phyloP scores from a whole-genome alignment of 92 coral and sea anemone species.

The Scolanthus callimorphus region DNA sequence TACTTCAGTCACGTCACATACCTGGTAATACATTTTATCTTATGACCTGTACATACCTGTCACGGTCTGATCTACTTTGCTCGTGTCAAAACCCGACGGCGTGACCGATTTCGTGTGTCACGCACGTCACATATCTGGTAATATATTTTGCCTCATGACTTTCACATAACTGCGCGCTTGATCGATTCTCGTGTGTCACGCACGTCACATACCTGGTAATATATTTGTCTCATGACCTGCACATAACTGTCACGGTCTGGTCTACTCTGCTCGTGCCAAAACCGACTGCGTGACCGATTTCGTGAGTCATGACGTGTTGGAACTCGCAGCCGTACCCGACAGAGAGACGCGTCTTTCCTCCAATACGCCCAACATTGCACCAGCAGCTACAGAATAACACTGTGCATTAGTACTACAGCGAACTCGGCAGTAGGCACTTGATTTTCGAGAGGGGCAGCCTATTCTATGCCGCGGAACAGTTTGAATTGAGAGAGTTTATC shows the following conservation, averaged over 20 bases:
- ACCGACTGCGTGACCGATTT: slow-evolving; percentile 92
- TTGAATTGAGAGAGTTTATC: no score
- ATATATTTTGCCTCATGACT: background rate
- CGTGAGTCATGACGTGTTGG: slow-evolving; percentile 92
- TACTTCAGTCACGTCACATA: background rate
- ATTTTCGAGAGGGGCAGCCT: no score
- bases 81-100: no score
- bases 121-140: background rate
- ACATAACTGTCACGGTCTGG: slow-evolving; percentile 88
- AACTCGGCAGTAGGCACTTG: no score
- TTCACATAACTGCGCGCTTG: background rate
- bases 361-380: slow-evolving; percentile 84
- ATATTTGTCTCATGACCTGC: slow-evolving; percentile 49
- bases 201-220: slow-evolving; percentile 51
- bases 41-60: background rate
- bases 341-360: slow-evolving; percentile 65
- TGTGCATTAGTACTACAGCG: no score
- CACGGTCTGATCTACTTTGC: background rate
- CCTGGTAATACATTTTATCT: background rate
- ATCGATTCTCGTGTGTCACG: background rate
- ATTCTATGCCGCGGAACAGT: no score
- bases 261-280: slow-evolving; percentile 95
- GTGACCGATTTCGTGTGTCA: background rate
- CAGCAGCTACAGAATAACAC: no score
- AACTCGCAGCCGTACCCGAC: slow-evolving; percentile 89